These are phyloP conservation scores for Loripinus fragilis DNA, from an alignment of 2,888 invertebrate genomes.

Conservation along the genomic window DNA sequence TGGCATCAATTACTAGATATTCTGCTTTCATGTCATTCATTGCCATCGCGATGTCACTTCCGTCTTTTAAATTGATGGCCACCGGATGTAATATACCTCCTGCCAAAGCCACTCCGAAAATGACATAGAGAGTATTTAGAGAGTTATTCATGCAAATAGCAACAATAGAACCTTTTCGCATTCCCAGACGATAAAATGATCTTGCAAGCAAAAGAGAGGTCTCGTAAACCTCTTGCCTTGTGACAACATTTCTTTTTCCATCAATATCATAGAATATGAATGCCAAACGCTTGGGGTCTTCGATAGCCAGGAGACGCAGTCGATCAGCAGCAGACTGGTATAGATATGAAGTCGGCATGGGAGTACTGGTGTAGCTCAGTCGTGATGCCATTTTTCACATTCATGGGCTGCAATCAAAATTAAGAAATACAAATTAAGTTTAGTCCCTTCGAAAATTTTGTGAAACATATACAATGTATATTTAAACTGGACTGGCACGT, in stretches of 20 bases:
- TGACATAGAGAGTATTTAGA: conserved; percentile 22
- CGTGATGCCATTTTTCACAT: background rate
- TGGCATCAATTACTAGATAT: conserved; percentile 30
- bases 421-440: too few relatives aligned
- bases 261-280: conserved; percentile 30
- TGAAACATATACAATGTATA: too few relatives aligned
- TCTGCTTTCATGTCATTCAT: conserved; percentile 11
- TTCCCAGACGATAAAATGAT: conserved; percentile 16
- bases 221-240: conserved; percentile 28
- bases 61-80: conserved; percentile 30
- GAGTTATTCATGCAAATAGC: conserved; percentile 38
- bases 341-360: conserved; percentile 1
- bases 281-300: conserved; percentile 32
- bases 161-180: conserved; percentile 28
- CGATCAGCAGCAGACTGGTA: conserved; percentile 30
- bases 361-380: conserved; percentile 24
- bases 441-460: too few relatives aligned
- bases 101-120: conserved; percentile 22
- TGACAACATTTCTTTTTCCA: background rate
- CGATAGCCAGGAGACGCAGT: conserved; percentile 20
- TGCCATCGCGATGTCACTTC: conserved; percentile 27
- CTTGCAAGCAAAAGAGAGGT: conserved; percentile 9
- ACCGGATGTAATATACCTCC: conserved; percentile 30
- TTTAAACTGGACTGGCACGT: too few relatives aligned
- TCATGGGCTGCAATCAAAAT: background rate